A percentile compares a stretch with the other conserved stretches of the same genome.
These are phyloP conservation scores for Fregetta grallaria DNA, from an alignment of 2,113 vertebrate species.

Conservation along the genomic window DNA sequence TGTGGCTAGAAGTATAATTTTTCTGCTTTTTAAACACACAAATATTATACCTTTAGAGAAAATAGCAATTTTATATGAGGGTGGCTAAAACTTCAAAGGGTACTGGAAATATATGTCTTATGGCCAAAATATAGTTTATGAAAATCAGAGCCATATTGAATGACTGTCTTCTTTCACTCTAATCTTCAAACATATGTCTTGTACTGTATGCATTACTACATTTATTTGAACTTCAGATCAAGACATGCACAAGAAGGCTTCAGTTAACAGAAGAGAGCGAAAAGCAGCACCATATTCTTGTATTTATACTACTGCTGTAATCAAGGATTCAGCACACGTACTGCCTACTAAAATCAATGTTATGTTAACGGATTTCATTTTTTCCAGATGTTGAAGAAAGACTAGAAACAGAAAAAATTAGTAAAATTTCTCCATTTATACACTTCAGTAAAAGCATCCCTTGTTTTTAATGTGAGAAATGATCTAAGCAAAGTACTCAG, in stretches of 20 bases:
- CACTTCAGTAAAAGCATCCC: neutral
- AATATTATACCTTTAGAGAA: neutral
- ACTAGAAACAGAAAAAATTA: neutral
- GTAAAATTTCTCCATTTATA: neutral
- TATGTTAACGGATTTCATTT: neutral
- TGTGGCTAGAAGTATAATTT: neutral
- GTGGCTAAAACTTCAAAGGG: constrained; percentile 6
- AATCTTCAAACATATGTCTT: neutral
- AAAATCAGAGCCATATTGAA: neutral
- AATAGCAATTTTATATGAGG: neutral
- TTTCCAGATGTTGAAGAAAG: neutral
- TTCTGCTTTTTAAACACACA: neutral
- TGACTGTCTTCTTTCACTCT: neutral
- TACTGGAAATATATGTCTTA: neutral
- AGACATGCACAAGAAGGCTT: neutral
- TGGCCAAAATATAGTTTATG: neutral
- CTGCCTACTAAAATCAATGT: neutral
- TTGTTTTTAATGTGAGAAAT: neutral
- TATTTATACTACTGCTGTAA: neutral
- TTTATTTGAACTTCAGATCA: neutral
- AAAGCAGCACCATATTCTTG: neutral
- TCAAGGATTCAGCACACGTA: neutral
- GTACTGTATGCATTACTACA: neutral
- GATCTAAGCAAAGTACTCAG: neutral
- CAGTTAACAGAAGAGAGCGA: neutral